Percentiles rank a stretch among this genome's conserved stretches.
Evolutionary conservation across 1,140 invertebrate genomes (phyloP).

Genomic region (Microvelia longipes): DNA sequence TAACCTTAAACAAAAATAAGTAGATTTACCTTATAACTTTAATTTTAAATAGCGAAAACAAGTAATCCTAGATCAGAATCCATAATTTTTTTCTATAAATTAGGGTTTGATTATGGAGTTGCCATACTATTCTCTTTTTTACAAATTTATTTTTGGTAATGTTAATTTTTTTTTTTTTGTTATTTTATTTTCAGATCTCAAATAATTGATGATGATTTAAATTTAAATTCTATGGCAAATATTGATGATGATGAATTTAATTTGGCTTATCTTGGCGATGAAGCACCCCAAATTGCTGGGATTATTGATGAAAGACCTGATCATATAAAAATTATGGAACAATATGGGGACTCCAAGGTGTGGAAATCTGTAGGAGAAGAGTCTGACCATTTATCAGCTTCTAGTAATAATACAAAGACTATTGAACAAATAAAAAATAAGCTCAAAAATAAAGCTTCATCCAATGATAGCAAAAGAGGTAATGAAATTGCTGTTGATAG

Average conservation of each 20-base stretch:
- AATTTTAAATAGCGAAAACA: no score
- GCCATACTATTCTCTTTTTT: no score
- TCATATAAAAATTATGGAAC: slow-evolving; percentile 45
- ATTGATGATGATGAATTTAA: slow-evolving; percentile 51
- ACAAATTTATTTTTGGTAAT: no score
- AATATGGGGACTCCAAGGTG: slow-evolving; percentile 42
- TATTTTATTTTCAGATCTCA: slow-evolving; percentile 46
- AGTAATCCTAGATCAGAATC: no score
- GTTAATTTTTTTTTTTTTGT: slow-evolving; percentile 7
- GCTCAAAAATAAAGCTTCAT: not conserved
- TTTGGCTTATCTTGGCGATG: slow-evolving; percentile 52
- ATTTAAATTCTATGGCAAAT: slow-evolving; percentile 42
- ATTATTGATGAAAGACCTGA: slow-evolving; percentile 72
- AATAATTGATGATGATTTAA: slow-evolving; percentile 80
- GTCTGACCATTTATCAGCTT: slow-evolving; percentile 26
- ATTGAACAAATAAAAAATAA: slow-evolving; percentile 1
- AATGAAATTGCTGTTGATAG: slow-evolving; percentile 14
- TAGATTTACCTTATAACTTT: no score
- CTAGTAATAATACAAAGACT: not conserved
- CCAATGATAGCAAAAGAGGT: slow-evolving; percentile 2
- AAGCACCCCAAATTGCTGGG: slow-evolving; percentile 78
- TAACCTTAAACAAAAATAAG: no score
- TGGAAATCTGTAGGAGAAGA: slow-evolving; percentile 49
- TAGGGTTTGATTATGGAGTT: no score
- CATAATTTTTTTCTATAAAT: no score